Percentiles rank a stretch among this genome's conserved stretches.
phyloP scores from a whole-genome alignment of 2,888 invertebrate species.

The Parnassius mnemosyne region DNA sequence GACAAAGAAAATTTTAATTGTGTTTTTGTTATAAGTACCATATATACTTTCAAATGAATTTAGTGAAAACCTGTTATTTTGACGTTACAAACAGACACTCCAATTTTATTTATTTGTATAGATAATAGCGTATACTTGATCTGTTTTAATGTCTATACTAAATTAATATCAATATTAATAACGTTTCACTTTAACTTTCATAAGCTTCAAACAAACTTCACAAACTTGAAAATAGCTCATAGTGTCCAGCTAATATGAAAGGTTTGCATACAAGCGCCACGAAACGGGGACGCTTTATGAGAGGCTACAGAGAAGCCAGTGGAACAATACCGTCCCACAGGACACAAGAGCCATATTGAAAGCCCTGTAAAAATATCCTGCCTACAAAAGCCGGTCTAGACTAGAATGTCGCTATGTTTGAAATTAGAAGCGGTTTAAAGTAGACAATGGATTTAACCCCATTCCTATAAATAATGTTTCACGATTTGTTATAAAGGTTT shows the following conservation, averaged over 20 bases:
- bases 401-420: conserved; percentile 48
- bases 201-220: neutral
- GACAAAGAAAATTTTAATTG: no score
- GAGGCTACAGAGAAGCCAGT: conserved; percentile 36
- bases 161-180: no score
- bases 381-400: conserved; percentile 56
- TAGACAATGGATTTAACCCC: conserved; percentile 19
- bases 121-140: no score
- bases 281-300: conserved; percentile 42
- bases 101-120: no score
- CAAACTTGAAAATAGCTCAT: conserved; percentile 4
- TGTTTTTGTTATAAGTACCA: no score
- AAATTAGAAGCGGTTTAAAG: conserved; percentile 48
- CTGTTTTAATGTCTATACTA: no score
- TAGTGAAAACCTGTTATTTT: no score
- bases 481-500: neutral
- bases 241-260: conserved; percentile 23
- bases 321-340: conserved; percentile 55
- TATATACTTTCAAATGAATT: no score
- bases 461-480: conserved; percentile 16
- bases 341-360: conserved; percentile 51
- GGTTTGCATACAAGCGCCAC: conserved; percentile 36
- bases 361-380: conserved; percentile 53
- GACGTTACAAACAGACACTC: no score
- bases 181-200: no score